phyloP scores from a whole-genome alignment of 2,113 vertebrate species.

The Alligator mississippiensis region DNA sequence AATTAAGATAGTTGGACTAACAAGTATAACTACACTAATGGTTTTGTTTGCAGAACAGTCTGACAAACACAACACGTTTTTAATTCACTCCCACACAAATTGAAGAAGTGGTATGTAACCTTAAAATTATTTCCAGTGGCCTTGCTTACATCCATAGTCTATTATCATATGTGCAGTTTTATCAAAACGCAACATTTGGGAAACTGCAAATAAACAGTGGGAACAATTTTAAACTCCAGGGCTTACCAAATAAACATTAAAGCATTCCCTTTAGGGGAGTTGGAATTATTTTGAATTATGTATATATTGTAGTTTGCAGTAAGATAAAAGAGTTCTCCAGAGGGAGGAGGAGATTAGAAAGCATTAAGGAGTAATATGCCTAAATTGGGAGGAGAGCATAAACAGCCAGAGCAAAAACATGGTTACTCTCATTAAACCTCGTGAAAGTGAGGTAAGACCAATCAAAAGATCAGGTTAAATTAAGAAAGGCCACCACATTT shows the following conservation, averaged over 20 bases:
- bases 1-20: background rate
- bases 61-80: background rate
- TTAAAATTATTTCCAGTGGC: background rate
- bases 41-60: accelerated
- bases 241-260: slow-evolving; percentile 57
- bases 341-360: slow-evolving; percentile 55
- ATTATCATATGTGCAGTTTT: background rate
- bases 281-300: slow-evolving; percentile 63
- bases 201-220: slow-evolving; percentile 10
- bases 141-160: background rate
- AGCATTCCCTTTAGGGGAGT: slow-evolving; percentile 65
- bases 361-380: slow-evolving; percentile 56
- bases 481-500: slow-evolving; percentile 33
- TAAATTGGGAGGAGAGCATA: slow-evolving; percentile 58
- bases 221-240: slow-evolving; percentile 52
- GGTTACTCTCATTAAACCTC: slow-evolving; percentile 36
- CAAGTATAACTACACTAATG: background rate
- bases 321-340: slow-evolving; percentile 64
- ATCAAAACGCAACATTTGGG: background rate
- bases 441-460: slow-evolving; percentile 35
- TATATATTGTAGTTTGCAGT: slow-evolving; percentile 64
- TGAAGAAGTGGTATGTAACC: background rate
- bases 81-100: background rate
- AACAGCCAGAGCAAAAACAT: slow-evolving; percentile 28
- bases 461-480: slow-evolving; percentile 35